Base-by-base conservation (phyloP, 2,113 vertebrate species). In the Amazona guildingii region DNA sequence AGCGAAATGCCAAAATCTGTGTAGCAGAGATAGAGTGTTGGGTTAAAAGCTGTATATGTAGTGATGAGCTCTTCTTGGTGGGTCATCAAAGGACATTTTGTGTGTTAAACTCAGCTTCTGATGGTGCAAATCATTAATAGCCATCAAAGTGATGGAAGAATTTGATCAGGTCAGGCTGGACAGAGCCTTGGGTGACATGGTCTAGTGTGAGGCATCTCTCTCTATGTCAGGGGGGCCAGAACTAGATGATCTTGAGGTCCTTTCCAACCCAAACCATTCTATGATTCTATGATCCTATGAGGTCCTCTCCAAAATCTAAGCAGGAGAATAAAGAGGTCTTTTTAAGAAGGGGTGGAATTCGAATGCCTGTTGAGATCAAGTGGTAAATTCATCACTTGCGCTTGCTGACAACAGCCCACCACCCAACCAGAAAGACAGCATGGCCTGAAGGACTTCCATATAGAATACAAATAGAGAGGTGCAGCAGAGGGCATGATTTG, bases 71-170 rank as follows among this genome's bases (percentile, higher is more conserved):
- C 48, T 73, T 89, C 52, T 67, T 92, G 78, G 28, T 77, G 81
- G 80, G 83, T 96, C 80, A 94, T 41, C 69, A 70, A 77, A 91
- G 80, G 94, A 73, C 62, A 35, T 88, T 84, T 93, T 82, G 62
- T 85, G 5, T 43, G 62, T 63, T 92, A 35, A 82, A 62, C 46
- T 41, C 57, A 69, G 41, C 73, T 86, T 57, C 77, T 92, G 49
- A 18, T 1, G 4, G 48, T 73, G 31, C 75, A 69, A 57, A 41
- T 75, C 44, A 37, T 37, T 62, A 79, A 69, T 6, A 76, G 70
- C 6, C 69, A 84, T 64, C 85, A 29, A 73, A 83, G 74, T 2
- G 11, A 21, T 87, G 41, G 48, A 59, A 49, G 49, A 16, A 41
- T 92, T 96, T 91, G 81, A 73, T 35, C 33, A 35, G 33, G 13